Base-by-base conservation (phyloP, 2,797 vertebrate species). In the Cottoperca gobio region DNA sequence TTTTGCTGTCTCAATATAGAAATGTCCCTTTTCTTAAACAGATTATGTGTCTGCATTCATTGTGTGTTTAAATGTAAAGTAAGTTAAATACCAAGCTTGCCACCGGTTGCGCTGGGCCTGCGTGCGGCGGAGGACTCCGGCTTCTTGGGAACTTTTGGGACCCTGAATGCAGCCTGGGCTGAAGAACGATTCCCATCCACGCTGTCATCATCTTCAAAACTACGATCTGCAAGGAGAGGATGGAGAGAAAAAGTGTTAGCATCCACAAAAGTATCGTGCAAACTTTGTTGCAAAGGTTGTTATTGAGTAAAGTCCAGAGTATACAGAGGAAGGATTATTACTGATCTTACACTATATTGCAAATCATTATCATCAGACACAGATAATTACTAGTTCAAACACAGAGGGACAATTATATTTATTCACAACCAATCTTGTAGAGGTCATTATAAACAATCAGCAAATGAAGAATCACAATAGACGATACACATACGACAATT, bases 151-250 rank as follows among this genome's bases (percentile, higher is more conserved):
- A 96, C 95, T 92, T 95, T 95, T 14, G 97, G 97, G 86, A 98
- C 96, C 94, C 98, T 99, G 93, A 99, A 99, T 62, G 95, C 94
- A 86, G 97, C 95, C 93, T 96, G 96, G 91, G 96, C 93, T 54
- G 97, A 96, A 76, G 97, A 95, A 82, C 96, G 97, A 90, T 93
- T 97, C 91, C 97, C 98, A 93, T 99, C 98, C 95, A 97, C 96
- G 23, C 97, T 97, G 88, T 99, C 98, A 46, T 99, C 97, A 91
- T 99, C 98, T 74, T 99, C 98, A 85, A 98, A 99, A 94, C 96
- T 99, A 92, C 97, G 98, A 95, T 99, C 98, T 99, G 86, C 6
- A 48, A 54, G 8, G 64, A 55, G 23, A 68, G 48, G 9, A 66
- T 17, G 62, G 46, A 78, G 24, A 10, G n/a, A 0, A 16, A n/a